phyloP scores from a whole-genome alignment of 1,140 invertebrate genomes.

The Drosophila equinoxialis region DNA sequence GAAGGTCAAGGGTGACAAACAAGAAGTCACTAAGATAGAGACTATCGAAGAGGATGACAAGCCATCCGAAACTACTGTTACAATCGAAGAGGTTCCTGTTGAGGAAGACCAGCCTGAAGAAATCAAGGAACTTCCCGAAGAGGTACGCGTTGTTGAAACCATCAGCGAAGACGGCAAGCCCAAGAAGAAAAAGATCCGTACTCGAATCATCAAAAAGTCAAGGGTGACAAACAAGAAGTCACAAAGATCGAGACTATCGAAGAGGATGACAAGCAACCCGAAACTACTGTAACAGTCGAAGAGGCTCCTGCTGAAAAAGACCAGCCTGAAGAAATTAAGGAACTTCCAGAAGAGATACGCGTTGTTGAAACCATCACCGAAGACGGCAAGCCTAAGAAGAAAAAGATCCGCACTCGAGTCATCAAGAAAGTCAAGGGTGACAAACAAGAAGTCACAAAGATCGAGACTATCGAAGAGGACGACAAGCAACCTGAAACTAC shows the following conservation, averaged over 20 bases:
- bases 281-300: no score
- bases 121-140: no score
- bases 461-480: conserved; percentile 65
- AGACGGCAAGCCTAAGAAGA: conserved; percentile 50
- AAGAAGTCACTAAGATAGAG: conserved; percentile 78
- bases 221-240: no score
- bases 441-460: conserved; percentile 80
- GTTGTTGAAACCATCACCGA: conserved; percentile 45
- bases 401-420: conserved; percentile 50
- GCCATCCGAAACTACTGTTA: conserved; percentile 53
- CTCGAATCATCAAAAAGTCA: no score
- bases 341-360: conserved; percentile 75
- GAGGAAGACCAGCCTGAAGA: no score
- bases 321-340: conserved; percentile 11
- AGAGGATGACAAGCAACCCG: no score
- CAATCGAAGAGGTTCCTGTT: conserved; percentile 49
- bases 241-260: no score
- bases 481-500: conserved; percentile 55
- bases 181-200: no score
- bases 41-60: conserved; percentile 62
- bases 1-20: conserved; percentile 65
- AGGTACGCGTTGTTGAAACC: no score
- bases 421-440: conserved; percentile 59
- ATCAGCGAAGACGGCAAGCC: no score
- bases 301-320: no score